Percentiles rank a stretch among this genome's conserved stretches.
These are phyloP conservation scores for Colletes latitarsis DNA, from an alignment of 1,140 invertebrate genomes.

Conservation along the genomic window DNA sequence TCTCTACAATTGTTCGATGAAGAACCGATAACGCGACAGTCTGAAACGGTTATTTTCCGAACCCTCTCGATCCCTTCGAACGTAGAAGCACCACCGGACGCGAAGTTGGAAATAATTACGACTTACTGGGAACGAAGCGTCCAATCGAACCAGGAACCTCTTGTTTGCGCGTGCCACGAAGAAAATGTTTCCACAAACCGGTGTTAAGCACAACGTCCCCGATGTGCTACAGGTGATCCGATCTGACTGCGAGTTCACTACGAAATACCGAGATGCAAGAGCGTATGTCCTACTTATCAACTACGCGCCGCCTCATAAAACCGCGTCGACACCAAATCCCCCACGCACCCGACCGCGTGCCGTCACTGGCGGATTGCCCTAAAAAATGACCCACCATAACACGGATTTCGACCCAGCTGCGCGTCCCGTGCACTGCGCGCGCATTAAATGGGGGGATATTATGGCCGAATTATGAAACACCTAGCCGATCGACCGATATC, in stretches of 20 bases:
- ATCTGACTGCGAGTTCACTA: slow-evolving; percentile 72
- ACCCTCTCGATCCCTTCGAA: too few relatives aligned
- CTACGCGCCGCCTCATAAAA: slow-evolving; percentile 57
- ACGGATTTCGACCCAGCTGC: background rate
- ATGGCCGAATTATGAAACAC: background rate
- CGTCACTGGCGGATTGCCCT: background rate
- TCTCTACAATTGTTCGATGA: too few relatives aligned
- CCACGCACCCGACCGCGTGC: slow-evolving; percentile 6
- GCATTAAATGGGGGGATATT: background rate
- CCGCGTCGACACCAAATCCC: slow-evolving; percentile 60
- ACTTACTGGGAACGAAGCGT: background rate
- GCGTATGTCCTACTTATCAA: slow-evolving; percentile 78
- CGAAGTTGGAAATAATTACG: background rate
- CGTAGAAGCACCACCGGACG: too few relatives aligned
- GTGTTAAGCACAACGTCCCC: background rate
- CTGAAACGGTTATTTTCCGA: too few relatives aligned
- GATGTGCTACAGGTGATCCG: slow-evolving; percentile 54
- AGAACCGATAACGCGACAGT: too few relatives aligned
- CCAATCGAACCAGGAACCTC: background rate
- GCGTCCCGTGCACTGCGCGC: background rate
- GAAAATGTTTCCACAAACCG: too few relatives aligned
- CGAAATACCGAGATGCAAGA: slow-evolving; percentile 77
- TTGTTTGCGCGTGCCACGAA: background rate
- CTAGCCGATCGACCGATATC: background rate
- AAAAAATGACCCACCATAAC: background rate